Base-by-base conservation (phyloP, 2,888 invertebrate species). In the Drosophila rellima region DNA sequence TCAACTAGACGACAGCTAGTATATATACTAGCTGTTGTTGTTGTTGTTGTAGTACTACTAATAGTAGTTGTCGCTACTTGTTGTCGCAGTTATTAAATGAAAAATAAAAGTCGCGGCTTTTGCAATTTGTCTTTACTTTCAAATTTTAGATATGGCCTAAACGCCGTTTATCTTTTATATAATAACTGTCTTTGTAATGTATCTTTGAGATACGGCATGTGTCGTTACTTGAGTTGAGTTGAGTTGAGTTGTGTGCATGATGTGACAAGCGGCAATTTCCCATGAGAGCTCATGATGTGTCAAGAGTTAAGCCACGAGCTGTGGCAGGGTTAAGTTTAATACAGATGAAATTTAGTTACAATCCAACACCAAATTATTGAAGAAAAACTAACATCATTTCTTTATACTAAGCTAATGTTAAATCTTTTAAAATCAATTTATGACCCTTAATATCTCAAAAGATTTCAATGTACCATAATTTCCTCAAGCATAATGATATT, bases 121-220 rank as follows among this genome's bases (percentile, higher is more conserved):
- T 63, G 66, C 81, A 74, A 77, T 76, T 76, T 68, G 64, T 61
- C 42, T 62, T 65, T 62, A 80, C 76, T 78, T 78, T 78, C 80
- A 73, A 78, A 63, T 74, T 77, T 66, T 66, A 59, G 59, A 66
- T 63, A 39, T 74, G 57, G 74, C 60, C 67, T 64, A 45, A 76
- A 54, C 69, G 76, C 37, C 65, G 64, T 70, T 74, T 77, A 74
- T 67, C 61, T 74, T 65, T 78, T 64, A 68, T 70, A 64, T 80
- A 81, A 81, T 78, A 81, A 78, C 77, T 74, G 80, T 33, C 55
- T 65, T 54, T 59, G 18, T 40, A 35, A 55, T 20, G 51, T 51
- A 37, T 55, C 40, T 20, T 7, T 29, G 63, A 63, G 75, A 26
- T 33, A 33, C 48, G n/a, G 29, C 35, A 31, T 62, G 42, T 67